These are phyloP conservation scores for Anguilla anguilla DNA, from an alignment of 2,797 vertebrate genomes.

Conservation along the genomic window DNA sequence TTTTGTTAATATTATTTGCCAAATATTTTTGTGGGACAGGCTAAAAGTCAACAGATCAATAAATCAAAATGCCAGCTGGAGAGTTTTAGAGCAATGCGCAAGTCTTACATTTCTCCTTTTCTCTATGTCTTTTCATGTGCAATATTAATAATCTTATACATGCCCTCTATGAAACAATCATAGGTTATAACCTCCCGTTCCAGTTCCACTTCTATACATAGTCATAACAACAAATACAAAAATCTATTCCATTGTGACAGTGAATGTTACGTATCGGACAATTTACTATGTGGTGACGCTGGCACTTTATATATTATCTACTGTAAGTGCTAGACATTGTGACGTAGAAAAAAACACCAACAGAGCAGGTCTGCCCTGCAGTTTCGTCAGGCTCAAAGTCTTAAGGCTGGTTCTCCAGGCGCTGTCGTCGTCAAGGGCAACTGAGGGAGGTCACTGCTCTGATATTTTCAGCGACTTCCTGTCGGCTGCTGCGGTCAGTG, in stretches of 20 bases:
- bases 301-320: constrained; percentile 52
- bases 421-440: constrained; percentile 2
- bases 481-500: constrained; percentile 57
- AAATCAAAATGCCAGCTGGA: not conserved
- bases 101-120: constrained; percentile 1
- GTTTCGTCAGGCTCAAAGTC: constrained; percentile 51
- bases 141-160: not conserved
- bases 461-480: constrained; percentile 48
- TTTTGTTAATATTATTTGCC: not conserved
- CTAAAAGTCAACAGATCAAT: not conserved
- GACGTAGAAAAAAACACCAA: constrained; percentile 42
- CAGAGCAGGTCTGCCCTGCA: constrained; percentile 34
- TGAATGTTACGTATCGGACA: constrained; percentile 48
- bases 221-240: constrained; percentile 22
- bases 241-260: constrained; percentile 4
- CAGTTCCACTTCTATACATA: constrained; percentile 17
- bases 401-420: constrained; percentile 64
- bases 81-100: not conserved
- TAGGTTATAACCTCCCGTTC: constrained; percentile 43
- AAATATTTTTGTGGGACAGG: not conserved
- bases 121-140: constrained; percentile 64
- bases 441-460: constrained; percentile 49
- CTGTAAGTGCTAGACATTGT: constrained; percentile 72
- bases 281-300: constrained; percentile 47
- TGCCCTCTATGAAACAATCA: constrained; percentile 56